phyloP scores from a whole-genome alignment of 2,888 invertebrate genomes.

The Helleia helle region DNA sequence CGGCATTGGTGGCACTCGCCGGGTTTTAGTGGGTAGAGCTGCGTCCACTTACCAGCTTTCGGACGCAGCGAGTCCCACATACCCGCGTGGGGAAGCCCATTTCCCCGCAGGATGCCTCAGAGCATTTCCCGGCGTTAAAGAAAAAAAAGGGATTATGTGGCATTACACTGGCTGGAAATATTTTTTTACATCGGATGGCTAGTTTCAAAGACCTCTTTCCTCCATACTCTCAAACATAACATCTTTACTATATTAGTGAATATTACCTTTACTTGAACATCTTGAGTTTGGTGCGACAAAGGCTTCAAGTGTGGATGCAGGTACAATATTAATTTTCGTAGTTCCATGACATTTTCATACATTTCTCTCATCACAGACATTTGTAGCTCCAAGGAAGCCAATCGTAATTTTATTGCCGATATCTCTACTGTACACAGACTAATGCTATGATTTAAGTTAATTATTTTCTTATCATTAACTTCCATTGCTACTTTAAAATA shows the following conservation, averaged over 20 bases:
- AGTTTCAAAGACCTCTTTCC: no score
- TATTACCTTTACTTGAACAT: background rate
- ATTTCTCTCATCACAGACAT: constrained; percentile 34
- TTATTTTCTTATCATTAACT: constrained; percentile 29
- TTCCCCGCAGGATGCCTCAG: no score
- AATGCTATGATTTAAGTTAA: constrained; percentile 32
- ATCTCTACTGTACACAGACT: constrained; percentile 32
- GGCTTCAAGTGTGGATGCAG: constrained; percentile 36
- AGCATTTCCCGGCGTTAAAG: no score
- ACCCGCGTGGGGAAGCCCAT: no score
- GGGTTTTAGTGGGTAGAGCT: no score
- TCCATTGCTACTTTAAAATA: constrained; percentile 32
- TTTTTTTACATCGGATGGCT: no score
- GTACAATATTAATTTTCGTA: constrained; percentile 36
- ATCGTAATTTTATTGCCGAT: constrained; percentile 33
- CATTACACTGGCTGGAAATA: no score
- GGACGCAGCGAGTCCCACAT: no score
- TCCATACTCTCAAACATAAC: no score
- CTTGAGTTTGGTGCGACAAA: constrained; percentile 8
- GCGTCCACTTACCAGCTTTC: no score
- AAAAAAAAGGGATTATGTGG: no score
- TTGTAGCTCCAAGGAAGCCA: constrained; percentile 39
- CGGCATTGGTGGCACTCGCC: no score
- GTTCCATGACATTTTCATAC: constrained; percentile 43
- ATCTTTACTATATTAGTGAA: background rate